Evolutionary conservation across 2,888 invertebrate genomes (phyloP).

Genomic region (Escarpia spicata): DNA sequence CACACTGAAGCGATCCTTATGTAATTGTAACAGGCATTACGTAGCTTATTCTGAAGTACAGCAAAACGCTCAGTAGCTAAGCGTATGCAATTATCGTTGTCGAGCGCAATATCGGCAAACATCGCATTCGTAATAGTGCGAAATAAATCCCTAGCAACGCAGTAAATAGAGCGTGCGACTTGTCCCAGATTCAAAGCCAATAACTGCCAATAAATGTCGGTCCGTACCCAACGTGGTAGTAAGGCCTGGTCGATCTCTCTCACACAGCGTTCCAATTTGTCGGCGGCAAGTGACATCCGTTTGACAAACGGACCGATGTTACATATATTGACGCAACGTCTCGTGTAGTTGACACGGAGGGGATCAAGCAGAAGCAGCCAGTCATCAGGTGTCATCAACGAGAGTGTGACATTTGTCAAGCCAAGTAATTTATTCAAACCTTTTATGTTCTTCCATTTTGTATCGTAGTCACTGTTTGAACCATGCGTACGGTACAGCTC

Average conservation of each 20-base stretch:
- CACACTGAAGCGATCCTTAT: background rate
- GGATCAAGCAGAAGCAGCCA: background rate
- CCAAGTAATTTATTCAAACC: background rate
- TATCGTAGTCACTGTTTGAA: background rate
- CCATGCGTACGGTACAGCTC: background rate
- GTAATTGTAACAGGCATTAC: background rate
- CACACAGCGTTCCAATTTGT: background rate
- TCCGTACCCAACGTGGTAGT: background rate
- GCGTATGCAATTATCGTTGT: background rate
- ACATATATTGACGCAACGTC: background rate
- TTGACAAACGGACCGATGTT: background rate
- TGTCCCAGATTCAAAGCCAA: background rate
- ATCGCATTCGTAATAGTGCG: background rate
- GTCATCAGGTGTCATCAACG: background rate
- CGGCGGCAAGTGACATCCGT: background rate
- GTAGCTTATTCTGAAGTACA: background rate
- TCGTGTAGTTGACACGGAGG: background rate
- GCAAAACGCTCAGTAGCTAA: background rate
- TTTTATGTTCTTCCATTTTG: background rate
- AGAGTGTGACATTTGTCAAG: background rate
- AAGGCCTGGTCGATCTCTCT: background rate
- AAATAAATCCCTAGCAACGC: background rate
- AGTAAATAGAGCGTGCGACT: background rate
- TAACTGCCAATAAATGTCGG: too few species aligned
- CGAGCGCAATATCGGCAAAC: background rate